A percentile compares a stretch with the other conserved stretches of the same genome.
phyloP scores from a whole-genome alignment of 2,888 invertebrate species.

The Emmelina monodactyla region DNA sequence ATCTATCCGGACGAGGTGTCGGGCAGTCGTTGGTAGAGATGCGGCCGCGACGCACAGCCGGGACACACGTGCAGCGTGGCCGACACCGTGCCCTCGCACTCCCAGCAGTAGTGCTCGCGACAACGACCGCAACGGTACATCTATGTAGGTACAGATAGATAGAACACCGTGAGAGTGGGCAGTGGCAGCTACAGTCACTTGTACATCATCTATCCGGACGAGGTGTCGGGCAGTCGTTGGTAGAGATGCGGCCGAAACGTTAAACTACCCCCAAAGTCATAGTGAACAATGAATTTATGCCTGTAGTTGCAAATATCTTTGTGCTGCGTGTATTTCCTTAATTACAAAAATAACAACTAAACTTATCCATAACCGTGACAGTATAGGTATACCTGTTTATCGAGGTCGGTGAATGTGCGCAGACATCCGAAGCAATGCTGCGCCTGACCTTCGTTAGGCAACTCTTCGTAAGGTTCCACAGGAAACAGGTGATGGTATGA shows the following conservation, averaged over 20 bases:
- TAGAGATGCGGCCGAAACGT: slow-evolving; percentile 68
- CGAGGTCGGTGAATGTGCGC: slow-evolving; percentile 69
- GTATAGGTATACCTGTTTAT: slow-evolving; percentile 85
- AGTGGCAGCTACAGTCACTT: too few species aligned
- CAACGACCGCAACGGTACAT: slow-evolving; percentile 86
- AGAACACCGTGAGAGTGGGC: too few species aligned
- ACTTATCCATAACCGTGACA: too few species aligned
- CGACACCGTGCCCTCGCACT: slow-evolving; percentile 95
- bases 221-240: slow-evolving; percentile 44
- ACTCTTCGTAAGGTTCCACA: slow-evolving; percentile 83
- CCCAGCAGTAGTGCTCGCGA: slow-evolving; percentile 83
- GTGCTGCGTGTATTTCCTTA: too few species aligned
- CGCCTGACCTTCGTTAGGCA: slow-evolving; percentile 66
- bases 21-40: slow-evolving; percentile 50
- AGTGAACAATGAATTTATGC: too few species aligned
- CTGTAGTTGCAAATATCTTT: too few species aligned
- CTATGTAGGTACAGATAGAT: slow-evolving; percentile 43
- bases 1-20: slow-evolving; percentile 21
- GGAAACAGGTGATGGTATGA: slow-evolving; percentile 98
- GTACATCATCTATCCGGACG: slow-evolving; percentile 12
- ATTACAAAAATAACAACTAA: too few species aligned
- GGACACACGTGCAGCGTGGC: slow-evolving; percentile 96
- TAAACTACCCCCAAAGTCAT: too few species aligned
- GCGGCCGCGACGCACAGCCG: slow-evolving; percentile 83
- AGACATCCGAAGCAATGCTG: slow-evolving; percentile 79